These are phyloP conservation scores for Manis crassicaudata DNA, from an alignment of 2,797 vertebrate species.

Conservation along the genomic window DNA sequence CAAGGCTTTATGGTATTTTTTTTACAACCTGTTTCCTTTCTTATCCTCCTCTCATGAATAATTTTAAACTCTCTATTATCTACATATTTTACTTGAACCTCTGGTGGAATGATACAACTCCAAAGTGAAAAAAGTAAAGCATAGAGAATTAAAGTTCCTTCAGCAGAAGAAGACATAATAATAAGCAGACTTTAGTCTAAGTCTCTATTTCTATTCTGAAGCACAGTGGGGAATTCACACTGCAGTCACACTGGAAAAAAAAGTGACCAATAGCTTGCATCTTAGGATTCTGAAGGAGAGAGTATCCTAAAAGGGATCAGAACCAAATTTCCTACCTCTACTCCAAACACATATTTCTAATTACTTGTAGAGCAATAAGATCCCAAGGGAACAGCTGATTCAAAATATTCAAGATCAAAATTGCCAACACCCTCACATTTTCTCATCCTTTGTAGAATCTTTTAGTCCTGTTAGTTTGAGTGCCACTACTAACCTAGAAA, in stretches of 20 bases:
- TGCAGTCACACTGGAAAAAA: too few species aligned
- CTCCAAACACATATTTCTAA: background rate
- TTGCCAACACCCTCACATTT: background rate
- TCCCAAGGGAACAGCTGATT: background rate
- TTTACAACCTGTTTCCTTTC: background rate
- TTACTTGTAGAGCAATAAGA: background rate
- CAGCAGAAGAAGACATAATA: background rate
- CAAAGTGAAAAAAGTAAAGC: conserved; percentile 7
- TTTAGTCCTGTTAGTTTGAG: background rate
- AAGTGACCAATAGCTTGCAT: background rate
- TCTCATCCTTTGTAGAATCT: background rate
- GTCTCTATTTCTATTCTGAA: background rate
- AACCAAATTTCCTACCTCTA: background rate
- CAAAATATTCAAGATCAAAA: background rate
- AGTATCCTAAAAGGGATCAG: background rate
- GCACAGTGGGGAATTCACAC: background rate
- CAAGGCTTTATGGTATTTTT: background rate
- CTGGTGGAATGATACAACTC: background rate
- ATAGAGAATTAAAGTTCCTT: background rate
- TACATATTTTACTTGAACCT: background rate
- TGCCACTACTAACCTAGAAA: background rate
- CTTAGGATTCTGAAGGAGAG: background rate
- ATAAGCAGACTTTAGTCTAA: background rate
- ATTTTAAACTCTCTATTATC: conserved; percentile 15
- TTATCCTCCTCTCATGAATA: background rate